Conservation (phyloP, 2,113 vertebrate species). For the Hippocampus barbouri region DNA sequence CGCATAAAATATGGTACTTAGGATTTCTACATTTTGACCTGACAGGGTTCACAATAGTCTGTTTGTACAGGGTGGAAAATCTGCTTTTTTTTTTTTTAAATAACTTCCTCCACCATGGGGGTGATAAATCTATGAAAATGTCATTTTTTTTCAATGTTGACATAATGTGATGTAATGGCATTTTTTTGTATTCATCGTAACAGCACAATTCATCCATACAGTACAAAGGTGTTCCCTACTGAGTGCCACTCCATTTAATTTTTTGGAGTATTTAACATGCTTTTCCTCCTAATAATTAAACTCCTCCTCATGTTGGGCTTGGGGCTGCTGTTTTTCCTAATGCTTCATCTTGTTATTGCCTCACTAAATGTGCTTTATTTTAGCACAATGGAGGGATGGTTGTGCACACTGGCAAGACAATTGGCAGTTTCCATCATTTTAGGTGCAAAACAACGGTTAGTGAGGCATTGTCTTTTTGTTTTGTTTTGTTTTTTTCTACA, state of each 20-base stretch:
- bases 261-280: conserved; percentile 24
- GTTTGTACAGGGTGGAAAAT: background rate
- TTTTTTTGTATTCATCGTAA: background rate
- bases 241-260: background rate
- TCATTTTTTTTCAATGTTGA: background rate
- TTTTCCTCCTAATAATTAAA: conserved; percentile 17
- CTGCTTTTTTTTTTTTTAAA: no score
- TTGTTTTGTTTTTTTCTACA: background rate
- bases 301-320: background rate
- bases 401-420: background rate
- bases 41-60: no score
- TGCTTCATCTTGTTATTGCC: conserved; percentile 12
- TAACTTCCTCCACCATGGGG: background rate
- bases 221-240: background rate
- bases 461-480: background rate
- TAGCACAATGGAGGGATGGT: background rate
- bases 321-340: conserved; percentile 3
- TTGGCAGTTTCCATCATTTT: conserved; percentile 1
- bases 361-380: conserved; percentile 8
- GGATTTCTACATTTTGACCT: no score
- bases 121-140: background rate
- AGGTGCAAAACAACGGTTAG: background rate
- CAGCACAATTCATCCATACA: background rate
- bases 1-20: no score
- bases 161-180: background rate